Base-by-base conservation (phyloP, 2,888 invertebrate genomes). In the Coecobrya sp. region DNA sequence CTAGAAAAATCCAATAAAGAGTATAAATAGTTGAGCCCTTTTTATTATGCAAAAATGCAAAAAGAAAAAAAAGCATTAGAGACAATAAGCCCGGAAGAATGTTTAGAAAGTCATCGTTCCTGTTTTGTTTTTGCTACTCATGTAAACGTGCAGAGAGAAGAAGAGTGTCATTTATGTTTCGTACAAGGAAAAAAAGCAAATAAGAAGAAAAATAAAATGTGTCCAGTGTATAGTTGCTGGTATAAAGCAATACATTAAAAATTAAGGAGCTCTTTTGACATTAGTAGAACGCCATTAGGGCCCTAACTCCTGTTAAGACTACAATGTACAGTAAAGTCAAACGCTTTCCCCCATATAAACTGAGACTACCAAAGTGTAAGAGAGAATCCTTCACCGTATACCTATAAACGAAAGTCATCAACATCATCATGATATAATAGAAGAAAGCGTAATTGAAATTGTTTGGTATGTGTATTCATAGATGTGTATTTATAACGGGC, bases 261-360 rank as follows among this genome's bases (percentile, higher is more conserved):
- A 86, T 86, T 86, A 73, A 86, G 86, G 3, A 86, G 70, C 55
- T 52, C 73, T 73, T 70, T 68, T 73, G 70, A 86, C 73, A 86
- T 86, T 52, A 86, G 65, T 62, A 49, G 30, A 65, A 86, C 22
- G 52, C 45, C 25, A 49, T 68, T 68, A 68, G 30, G 30, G 68
- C 25, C 16, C 68, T 30, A 30, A 30, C 27, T 27, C 27, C 4
- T 13, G 25, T 5, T 68, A 27, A 27, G 25, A 16, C 68, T 68
- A 25, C 1, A 62, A 27, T n/a, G 8, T 62, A 36, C 36, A 36
- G 19, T 59, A 59, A 59, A 59, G 13, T n/a, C n/a, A n/a, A n/a
- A n/a, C 19, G n/a, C 8, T 59, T 59, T 59, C 19, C 19, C 19
- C 1, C 19, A 5, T 59, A 11, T 19, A 5, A 59, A 3, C 22